Conservation (phyloP, 2,797 vertebrate species). For the Sebastes vulpes region DNA sequence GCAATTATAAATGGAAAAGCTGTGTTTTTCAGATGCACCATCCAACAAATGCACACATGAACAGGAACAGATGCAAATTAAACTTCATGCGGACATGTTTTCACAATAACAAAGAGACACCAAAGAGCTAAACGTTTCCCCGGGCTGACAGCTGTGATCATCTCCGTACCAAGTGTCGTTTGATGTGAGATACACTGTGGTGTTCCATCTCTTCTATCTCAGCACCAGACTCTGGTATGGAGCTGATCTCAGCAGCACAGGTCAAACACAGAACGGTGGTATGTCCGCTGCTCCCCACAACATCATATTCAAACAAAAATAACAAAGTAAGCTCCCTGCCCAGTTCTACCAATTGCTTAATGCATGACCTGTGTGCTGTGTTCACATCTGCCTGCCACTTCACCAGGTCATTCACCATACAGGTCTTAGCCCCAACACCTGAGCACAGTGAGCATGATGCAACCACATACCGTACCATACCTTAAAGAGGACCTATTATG, state of each 20-base stretch:
- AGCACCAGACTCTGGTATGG: constrained; percentile 41
- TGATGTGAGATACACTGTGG: constrained; percentile 46
- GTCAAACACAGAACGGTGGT: constrained; percentile 41
- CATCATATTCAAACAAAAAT: constrained; percentile 31
- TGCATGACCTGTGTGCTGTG: not conserved
- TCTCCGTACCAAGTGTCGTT: not conserved
- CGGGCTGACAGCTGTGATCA: constrained; percentile 31
- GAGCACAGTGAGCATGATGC: constrained; percentile 6
- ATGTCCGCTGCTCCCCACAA: constrained; percentile 20
- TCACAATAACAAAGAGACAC: not conserved
- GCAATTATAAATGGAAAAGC: constrained; percentile 3
- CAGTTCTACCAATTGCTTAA: constrained; percentile 10
- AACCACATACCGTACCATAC: not conserved
- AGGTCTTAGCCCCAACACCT: not conserved
- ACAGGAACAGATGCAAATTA: constrained; percentile 24
- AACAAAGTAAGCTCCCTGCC: constrained; percentile 11
- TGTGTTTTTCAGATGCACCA: constrained; percentile 2
- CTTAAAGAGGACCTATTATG: not conserved
- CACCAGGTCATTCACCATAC: not conserved
- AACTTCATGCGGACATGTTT: constrained; percentile 59
- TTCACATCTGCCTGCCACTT: constrained; percentile 36
- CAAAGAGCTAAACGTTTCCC: not conserved
- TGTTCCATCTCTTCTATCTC: constrained; percentile 23
- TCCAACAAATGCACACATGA: not conserved
- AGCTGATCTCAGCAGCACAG: constrained; percentile 49